These are phyloP conservation scores for Coelopa pilipes DNA, from an alignment of 2,888 invertebrate species.

Conservation along the genomic window DNA sequence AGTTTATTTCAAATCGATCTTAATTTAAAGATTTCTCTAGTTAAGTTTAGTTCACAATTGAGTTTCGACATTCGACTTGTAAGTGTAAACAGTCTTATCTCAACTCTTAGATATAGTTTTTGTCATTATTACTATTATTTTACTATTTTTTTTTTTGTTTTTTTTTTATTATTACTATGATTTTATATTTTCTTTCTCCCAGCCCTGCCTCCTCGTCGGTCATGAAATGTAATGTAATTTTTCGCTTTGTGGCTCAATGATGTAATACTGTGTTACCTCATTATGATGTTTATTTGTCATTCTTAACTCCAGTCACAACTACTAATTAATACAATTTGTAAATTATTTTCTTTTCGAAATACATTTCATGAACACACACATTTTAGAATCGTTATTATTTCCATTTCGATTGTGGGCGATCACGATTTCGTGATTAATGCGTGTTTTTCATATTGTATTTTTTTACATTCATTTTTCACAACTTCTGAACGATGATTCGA, in stretches of 20 bases:
- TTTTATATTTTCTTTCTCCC: no score
- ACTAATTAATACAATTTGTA: slow-evolving; percentile 1
- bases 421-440: no score
- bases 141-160: slow-evolving; percentile 2
- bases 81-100: slow-evolving; percentile 43
- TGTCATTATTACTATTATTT: slow-evolving; percentile 14
- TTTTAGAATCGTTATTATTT: no score
- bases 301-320: slow-evolving; percentile 20
- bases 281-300: slow-evolving; percentile 1
- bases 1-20: slow-evolving; percentile 7
- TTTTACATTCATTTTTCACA: no score
- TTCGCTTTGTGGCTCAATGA: slow-evolving; percentile 6
- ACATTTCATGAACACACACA: no score
- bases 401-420: no score
- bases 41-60: slow-evolving; percentile 31
- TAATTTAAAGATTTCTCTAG: slow-evolving; percentile 17
- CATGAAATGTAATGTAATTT: no score
- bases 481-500: no score
- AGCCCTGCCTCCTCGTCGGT: no score
- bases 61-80: slow-evolving; percentile 31
- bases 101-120: slow-evolving; percentile 22
- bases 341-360: neutral
- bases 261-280: slow-evolving; percentile 6
- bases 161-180: neutral
- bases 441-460: no score